A percentile compares a stretch with the other conserved stretches of the same genome.
phyloP scores from a whole-genome alignment of 2,797 vertebrate species.

The Lerista edwardsae region DNA sequence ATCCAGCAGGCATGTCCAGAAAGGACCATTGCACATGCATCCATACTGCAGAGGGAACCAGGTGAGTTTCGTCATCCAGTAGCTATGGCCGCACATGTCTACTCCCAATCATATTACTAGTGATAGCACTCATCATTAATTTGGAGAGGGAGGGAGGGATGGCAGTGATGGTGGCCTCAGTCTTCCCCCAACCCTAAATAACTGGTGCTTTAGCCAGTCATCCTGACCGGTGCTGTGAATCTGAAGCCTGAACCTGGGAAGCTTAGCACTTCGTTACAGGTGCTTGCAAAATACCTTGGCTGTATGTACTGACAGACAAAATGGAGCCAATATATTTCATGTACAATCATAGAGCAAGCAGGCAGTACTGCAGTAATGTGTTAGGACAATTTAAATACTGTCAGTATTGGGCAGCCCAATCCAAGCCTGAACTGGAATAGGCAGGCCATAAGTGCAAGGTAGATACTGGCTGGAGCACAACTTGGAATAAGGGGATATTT shows the following conservation, averaged over 20 bases:
- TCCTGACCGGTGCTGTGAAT: background rate
- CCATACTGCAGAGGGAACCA: background rate
- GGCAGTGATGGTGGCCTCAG: background rate
- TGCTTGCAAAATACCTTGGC: no score
- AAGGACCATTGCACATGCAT: background rate
- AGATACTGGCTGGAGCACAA: no score
- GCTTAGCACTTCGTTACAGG: background rate
- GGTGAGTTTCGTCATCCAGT: background rate
- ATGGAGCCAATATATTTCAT: background rate
- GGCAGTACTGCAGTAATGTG: background rate
- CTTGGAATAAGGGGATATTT: no score
- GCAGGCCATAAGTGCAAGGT: no score
- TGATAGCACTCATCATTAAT: background rate
- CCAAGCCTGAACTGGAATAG: no score
- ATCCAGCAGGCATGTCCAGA: background rate
- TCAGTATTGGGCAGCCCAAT: background rate
- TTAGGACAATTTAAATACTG: background rate
- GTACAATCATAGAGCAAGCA: background rate
- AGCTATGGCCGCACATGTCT: background rate
- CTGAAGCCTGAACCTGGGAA: background rate
- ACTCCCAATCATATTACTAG: background rate
- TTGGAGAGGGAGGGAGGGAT: background rate
- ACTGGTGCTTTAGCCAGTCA: background rate
- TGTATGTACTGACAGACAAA: background rate
- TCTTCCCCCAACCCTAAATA: background rate